phyloP scores from a whole-genome alignment of 2,888 invertebrate species.

The Labia minor region DNA sequence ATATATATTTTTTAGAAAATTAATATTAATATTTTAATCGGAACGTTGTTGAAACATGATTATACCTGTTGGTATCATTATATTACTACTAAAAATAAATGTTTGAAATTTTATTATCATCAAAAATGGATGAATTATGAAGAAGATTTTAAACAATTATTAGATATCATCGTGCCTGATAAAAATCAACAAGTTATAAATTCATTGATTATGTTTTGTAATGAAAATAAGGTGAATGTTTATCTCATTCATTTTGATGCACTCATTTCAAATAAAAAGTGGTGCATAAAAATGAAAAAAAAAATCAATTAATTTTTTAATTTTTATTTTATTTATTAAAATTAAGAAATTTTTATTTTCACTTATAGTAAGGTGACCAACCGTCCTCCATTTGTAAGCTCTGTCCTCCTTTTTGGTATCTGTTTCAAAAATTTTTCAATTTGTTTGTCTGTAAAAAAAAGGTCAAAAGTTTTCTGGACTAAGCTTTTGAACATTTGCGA shows the following conservation, averaged over 20 bases:
- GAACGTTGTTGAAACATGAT: background rate
- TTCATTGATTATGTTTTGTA: background rate
- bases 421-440: no score
- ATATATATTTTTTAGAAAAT: background rate
- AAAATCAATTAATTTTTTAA: no score
- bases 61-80: background rate
- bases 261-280: background rate
- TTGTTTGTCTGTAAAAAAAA: no score
- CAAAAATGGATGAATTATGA: background rate
- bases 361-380: no score
- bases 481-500: no score
- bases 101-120: background rate
- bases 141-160: background rate
- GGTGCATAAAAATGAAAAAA: no score
- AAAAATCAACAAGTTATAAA: background rate
- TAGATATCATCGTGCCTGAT: constrained; percentile 15
- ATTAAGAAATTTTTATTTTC: no score
- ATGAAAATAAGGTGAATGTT: constrained; percentile 9
- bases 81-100: background rate
- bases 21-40: background rate
- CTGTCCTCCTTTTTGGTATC: no score
- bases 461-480: no score
- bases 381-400: no score
- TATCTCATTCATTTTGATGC: background rate
- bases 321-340: no score